Conservation (phyloP, 2,113 vertebrate species). For the Melospiza melodia region DNA sequence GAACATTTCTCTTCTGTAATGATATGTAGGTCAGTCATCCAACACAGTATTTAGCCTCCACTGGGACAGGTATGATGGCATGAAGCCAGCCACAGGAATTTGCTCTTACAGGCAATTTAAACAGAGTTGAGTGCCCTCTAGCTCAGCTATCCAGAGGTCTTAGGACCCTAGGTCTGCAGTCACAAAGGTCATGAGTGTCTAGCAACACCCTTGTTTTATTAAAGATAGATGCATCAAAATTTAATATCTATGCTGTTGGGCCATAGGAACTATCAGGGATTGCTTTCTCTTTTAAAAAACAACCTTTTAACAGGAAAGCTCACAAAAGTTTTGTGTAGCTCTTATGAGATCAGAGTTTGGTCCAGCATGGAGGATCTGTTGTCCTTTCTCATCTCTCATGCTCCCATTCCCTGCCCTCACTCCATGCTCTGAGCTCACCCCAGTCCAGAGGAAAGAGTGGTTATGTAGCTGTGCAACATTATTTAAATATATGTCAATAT, state of each 20-base stretch:
- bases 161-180: not conserved
- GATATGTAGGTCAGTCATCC: slow-evolving; percentile 65
- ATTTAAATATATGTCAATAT: not conserved
- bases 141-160: not conserved
- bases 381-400: not conserved
- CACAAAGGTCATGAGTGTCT: not conserved
- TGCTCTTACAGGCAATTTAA: not conserved
- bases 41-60: slow-evolving; percentile 16
- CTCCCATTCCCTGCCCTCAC: not conserved
- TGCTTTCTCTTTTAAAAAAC: not conserved
- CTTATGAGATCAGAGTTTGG: not conserved
- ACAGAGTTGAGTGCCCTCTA: not conserved
- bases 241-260: not conserved
- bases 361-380: not conserved
- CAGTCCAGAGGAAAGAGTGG: not conserved
- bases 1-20: slow-evolving; percentile 44
- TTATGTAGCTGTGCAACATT: not conserved
- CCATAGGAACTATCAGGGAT: not conserved
- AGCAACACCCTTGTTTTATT: not conserved
- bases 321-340: not conserved
- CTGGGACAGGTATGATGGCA: slow-evolving; percentile 34
- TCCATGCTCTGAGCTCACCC: not conserved
- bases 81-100: not conserved
- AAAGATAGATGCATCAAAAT: not conserved
- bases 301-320: not conserved